Base-by-base conservation (phyloP, 1,140 invertebrate genomes). In the Leptestheria dahalacensis region DNA sequence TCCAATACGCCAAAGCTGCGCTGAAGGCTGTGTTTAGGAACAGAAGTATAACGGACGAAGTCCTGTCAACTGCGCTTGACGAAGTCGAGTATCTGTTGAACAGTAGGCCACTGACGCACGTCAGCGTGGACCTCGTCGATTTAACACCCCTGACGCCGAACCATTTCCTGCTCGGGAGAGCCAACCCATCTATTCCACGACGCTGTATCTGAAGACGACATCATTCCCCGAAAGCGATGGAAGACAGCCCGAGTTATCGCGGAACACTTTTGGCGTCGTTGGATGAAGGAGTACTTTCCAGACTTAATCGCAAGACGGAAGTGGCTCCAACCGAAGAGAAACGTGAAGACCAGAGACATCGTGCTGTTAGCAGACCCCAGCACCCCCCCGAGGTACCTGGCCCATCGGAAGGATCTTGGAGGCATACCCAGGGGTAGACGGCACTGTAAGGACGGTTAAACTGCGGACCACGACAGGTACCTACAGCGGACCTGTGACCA, bases 1-100 rank as follows among this genome's bases (percentile, higher is more conserved):
- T 68, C 12, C 26, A 61, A 12, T 47, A 29, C n/a, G 62, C 65
- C 11, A 60, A 65, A 23, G 60, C 62, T 29, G 57, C 61, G 12
- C 25, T 66, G 15, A n/a, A 29, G 51, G n/a, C 53, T 4, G 59
- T 53, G 25, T 51, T 65, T n/a, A 55, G 57, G 51, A 64, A 59
- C 33, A 48, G 29, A 2, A 24, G 11, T 18, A 24, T 62, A 6
- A 51, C 29, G 18, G 58, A 62, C 29, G 62, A 65, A 48, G 28
- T 60, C 15, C 21, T 60, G 3, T 15, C 20, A n/a, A 60, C 58
- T 21, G 21, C 26, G 15, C 28, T 56, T 15, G 24, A 21, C 1
- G 6, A 55, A 1, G 33, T 54, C 3, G 59, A 60, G 50, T 23
- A 20, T n/a, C 20, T 56, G 15, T 24, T 60, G 3, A 60, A 60